Evolutionary conservation across 2,797 vertebrate species (phyloP), one percentile per base, ranked within the genome.

Genomic region (Bradypodion ventrale): DNA sequence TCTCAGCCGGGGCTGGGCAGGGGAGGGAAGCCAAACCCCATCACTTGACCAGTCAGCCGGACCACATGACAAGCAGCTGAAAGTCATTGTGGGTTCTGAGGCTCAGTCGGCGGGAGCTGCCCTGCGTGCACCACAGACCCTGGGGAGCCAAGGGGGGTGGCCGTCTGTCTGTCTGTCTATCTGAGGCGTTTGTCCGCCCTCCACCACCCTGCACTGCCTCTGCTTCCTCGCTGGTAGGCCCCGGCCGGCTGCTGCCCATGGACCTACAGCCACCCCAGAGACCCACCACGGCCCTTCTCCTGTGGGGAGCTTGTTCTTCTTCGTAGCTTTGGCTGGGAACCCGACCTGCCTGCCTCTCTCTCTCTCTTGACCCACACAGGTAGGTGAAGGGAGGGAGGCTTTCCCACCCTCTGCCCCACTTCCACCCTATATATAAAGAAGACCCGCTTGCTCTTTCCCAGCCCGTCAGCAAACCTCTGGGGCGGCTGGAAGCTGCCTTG

Each of bases 31-130:
- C 1, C 13, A 5, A 2, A 56, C 72, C 27, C 7, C 92, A 95
- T 96, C 96, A 95, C 90, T 95, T 97, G 96, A 96, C 93, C 87
- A 0, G 66, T 84, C 88, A 87, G 87, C 62, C 82, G 82, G 86
- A 90, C 92, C 97, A 96, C 96, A 97, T 96, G 97, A 98, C 94
- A 70, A 95, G 93, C 97, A 97, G 97, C 97, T 98, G 97, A 98
- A 90, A 91, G 92, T 94, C 92, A 96, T 96, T 96, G 95, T 86
- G 93, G 93, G 91, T 62, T 75, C 73, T 65, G 77, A 75, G 69
- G 83, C 69, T 80, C 79, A 80, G 82, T 84, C 42, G 66, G 19
- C 78, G 73, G 78, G 52, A 65, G 46, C 75, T 60, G 40, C 74
- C 27, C 3, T 73, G 44, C 12, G 70, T 52, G 25, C 46, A 42